Conservation (phyloP, 2,797 vertebrate species). For the Decapterus maruadsi region DNA sequence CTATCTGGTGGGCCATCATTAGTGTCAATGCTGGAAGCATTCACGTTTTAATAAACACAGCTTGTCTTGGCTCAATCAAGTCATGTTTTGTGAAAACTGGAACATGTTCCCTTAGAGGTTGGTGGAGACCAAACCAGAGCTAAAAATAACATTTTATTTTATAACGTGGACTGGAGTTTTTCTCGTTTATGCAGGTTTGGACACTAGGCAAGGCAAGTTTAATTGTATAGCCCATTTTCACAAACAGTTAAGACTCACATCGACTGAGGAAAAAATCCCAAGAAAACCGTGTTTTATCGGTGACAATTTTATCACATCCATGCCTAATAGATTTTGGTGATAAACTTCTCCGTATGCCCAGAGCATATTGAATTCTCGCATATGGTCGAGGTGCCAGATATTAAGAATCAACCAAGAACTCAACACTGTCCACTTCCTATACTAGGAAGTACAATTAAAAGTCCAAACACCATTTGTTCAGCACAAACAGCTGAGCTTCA, state of each 20-base stretch:
- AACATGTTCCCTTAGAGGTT: too few species aligned
- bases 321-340: background rate
- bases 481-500: constrained; percentile 58
- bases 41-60: too few species aligned
- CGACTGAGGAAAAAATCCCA: too few species aligned
- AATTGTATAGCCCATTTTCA: too few species aligned
- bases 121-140: background rate
- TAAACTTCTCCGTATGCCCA: background rate
- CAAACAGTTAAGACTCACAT: too few species aligned
- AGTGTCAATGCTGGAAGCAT: too few species aligned
- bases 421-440: background rate
- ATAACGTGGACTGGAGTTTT: background rate
- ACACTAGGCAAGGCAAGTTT: too few species aligned
- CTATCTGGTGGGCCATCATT: too few species aligned
- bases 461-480: constrained; percentile 18
- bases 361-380: background rate
- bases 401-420: background rate
- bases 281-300: background rate
- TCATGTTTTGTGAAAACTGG: too few species aligned
- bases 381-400: background rate
- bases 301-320: background rate
- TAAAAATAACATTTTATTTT: background rate
- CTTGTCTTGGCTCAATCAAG: too few species aligned
- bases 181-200: background rate
- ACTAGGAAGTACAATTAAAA: constrained; percentile 2